Evolutionary conservation across 2,113 vertebrate genomes (phyloP).

Genomic region (Pteruthius melanotis): DNA sequence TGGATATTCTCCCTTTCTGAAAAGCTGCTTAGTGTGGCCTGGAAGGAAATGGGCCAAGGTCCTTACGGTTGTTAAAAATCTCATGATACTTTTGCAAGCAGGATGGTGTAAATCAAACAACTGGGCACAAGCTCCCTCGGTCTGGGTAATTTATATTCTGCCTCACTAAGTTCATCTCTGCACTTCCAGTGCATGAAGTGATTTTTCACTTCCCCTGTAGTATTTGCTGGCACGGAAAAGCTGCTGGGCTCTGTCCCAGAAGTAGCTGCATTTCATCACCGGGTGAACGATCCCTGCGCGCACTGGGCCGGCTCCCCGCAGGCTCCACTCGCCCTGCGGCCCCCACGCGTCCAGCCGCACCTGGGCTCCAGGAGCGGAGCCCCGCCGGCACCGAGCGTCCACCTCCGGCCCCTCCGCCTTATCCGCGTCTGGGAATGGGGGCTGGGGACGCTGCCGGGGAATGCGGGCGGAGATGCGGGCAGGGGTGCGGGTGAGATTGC

Average conservation of each 20-base stretch:
- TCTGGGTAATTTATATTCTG: conserved; percentile 49
- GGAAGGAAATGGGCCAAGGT: conserved; percentile 46
- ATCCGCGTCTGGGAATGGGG: neutral
- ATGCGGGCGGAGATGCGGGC: neutral
- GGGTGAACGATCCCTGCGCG: neutral
- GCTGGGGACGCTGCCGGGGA: neutral
- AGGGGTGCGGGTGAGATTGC: too few relatives aligned
- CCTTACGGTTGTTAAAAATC: conserved; percentile 25
- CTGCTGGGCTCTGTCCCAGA: conserved; percentile 61
- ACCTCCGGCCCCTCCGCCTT: neutral
- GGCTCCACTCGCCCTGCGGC: neutral
- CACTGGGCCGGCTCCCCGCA: neutral
- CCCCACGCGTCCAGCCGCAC: neutral
- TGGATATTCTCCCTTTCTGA: neutral
- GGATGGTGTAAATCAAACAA: conserved; percentile 47
- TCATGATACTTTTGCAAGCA: conserved; percentile 7
- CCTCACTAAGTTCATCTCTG: conserved; percentile 55
- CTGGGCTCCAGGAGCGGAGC: neutral
- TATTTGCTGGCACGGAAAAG: conserved; percentile 57
- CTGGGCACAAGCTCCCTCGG: conserved; percentile 9
- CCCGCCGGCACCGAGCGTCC: neutral
- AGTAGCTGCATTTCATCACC: conserved; percentile 61
- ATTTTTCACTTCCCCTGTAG: conserved; percentile 61
- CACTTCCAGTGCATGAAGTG: conserved; percentile 54
- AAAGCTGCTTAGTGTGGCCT: neutral